Percentiles rank a stretch among this genome's conserved stretches.
Conservation (phyloP, 2,113 vertebrate genomes). For the Platysternon megacephalum region DNA sequence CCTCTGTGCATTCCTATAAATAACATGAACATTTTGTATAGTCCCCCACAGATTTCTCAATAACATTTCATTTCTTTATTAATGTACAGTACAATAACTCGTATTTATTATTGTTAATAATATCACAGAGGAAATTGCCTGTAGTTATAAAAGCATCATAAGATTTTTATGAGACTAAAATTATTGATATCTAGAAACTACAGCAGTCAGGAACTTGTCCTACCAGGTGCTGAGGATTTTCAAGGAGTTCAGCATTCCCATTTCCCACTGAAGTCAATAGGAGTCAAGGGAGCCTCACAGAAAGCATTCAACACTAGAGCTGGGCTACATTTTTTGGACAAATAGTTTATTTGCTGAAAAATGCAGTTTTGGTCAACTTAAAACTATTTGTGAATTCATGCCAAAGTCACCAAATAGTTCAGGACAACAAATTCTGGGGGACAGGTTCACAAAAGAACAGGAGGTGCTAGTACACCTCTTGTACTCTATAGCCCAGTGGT, state of each 20-base stretch:
- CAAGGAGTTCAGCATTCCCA: not conserved
- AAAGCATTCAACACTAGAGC: not conserved
- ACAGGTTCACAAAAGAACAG: not conserved
- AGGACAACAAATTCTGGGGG: not conserved
- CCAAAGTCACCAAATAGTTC: not conserved
- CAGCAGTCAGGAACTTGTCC: not conserved
- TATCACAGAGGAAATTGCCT: not conserved
- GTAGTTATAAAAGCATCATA: not conserved
- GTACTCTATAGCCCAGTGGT: not conserved
- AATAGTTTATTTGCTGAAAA: not conserved
- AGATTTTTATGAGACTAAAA: not conserved
- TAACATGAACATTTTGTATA: not conserved
- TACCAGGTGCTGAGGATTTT: not conserved
- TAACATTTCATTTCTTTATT: not conserved
- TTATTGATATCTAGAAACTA: not conserved
- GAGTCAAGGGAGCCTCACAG: not conserved
- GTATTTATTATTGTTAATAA: not conserved
- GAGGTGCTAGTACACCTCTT: not conserved
- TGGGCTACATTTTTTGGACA: not conserved
- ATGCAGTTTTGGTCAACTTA: not conserved
- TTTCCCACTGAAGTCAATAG: not conserved
- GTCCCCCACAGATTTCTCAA: not conserved
- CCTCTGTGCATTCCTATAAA: not conserved
- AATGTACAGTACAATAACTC: not conserved
- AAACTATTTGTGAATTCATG: not conserved